Base-by-base conservation (phyloP, 1,140 invertebrate species). In the Cherax destructor region DNA sequence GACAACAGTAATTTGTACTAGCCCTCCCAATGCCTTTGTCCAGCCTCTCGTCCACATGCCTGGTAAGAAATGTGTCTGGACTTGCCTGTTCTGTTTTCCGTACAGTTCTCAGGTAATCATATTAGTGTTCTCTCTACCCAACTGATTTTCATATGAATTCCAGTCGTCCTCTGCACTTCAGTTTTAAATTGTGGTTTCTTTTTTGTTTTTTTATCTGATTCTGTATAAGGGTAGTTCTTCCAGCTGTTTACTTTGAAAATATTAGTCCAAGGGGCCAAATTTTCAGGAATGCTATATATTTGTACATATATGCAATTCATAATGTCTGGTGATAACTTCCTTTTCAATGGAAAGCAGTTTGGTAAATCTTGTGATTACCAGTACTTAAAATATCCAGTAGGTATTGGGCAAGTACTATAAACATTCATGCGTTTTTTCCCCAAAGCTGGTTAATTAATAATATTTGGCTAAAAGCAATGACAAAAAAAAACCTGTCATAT, bases 31-130 rank as follows among this genome's bases (percentile, higher is more conserved):
- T 74, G 69, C 69, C n/a, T 74, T 30, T 74, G 69, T 10, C 7
- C 7, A 30, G 24, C 69, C 24, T 74, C 69, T 30, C 30, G 24
- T 21, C 69, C 69, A 74, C n/a, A 74, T 69, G 18, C n/a, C n/a
- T 11, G 7, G 24, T 30, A 30, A 74, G 9, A 74, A 65, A 18
- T 65, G n/a, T 74, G n/a, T 74, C 9, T 74, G n/a, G 69, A 74
- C 69, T 74, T 74, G 69, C 69, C 69, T 10, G 18, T 65, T 65
- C 18, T 65, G 61, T 69, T 74, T 74, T 74, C 69, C 69, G 11
- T 74, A 74, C 69, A 74, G 24, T 74, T n/a, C 69, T 74, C 69
- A 74, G 69, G 69, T 74, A 74, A 30, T 74, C n/a, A 74, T 30
- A 4, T 74, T 74, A 30, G 69, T 74, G 69, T 74, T 30, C 24